A percentile compares a stretch with the other conserved stretches of the same genome.
Conservation (phyloP, 2,888 invertebrate species). For the Dusona sp. region DNA sequence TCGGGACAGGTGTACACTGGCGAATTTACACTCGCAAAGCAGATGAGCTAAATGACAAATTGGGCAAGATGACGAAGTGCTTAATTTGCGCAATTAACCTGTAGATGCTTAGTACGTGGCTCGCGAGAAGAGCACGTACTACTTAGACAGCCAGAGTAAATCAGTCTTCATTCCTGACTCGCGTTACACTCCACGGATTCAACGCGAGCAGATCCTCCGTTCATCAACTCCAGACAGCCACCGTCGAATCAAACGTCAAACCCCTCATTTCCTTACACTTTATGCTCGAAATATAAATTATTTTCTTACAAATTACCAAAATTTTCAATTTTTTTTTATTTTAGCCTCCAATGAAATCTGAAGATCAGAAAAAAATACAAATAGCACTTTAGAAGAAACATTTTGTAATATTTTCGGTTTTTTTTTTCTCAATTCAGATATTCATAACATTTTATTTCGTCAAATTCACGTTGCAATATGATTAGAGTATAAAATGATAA, state of each 20-base stretch:
- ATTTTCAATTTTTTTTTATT: not conserved
- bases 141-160: conserved; percentile 65
- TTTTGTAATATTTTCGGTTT: not conserved
- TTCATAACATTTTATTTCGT: not conserved
- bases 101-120: conserved; percentile 69
- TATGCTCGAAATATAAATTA: not conserved
- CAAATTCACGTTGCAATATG: not conserved
- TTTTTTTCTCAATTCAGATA: not conserved
- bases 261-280: not conserved
- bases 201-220: conserved; percentile 11
- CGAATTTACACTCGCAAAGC: conserved; percentile 39
- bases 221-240: conserved; percentile 47
- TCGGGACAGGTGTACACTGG: conserved; percentile 14
- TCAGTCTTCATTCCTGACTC: conserved; percentile 65
- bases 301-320: not conserved
- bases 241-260: conserved; percentile 21
- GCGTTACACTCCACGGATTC: conserved; percentile 39
- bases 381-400: not conserved
- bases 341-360: not conserved
- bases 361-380: not conserved
- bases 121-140: conserved; percentile 68
- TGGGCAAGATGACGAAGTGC: conserved; percentile 69
- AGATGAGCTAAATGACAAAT: conserved; percentile 68
- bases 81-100: conserved; percentile 72
- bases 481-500: not conserved